phyloP scores from a whole-genome alignment of 2,888 invertebrate species.

The Erannis defoliaria region DNA sequence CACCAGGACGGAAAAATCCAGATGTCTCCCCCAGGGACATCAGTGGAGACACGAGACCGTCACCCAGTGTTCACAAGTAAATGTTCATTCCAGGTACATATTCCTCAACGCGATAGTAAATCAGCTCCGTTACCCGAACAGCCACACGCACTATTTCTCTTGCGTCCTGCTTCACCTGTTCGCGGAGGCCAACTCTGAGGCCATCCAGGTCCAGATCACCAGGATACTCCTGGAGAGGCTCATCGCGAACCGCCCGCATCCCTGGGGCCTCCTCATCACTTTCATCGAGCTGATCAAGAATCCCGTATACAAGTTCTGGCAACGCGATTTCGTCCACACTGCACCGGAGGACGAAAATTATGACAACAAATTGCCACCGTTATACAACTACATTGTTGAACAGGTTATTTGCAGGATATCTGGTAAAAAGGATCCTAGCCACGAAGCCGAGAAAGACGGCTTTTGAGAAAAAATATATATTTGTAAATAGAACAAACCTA shows the following conservation, averaged over 20 bases:
- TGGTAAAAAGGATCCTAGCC: neutral
- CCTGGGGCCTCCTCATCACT: constrained; percentile 99
- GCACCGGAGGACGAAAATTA: constrained; percentile 99
- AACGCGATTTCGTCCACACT: constrained; percentile 99
- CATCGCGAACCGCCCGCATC: constrained; percentile 99
- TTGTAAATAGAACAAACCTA: neutral
- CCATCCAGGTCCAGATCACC: constrained; percentile 99
- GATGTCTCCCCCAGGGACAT: too few species aligned
- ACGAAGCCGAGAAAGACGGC: neutral
- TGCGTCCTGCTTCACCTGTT: constrained; percentile 98
- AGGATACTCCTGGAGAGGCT: constrained; percentile 97
- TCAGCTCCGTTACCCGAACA: constrained; percentile 99
- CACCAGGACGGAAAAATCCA: too few species aligned
- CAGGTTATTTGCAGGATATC: constrained; percentile 4
- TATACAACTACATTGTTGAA: constrained; percentile 10
- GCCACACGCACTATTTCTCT: constrained; percentile 99
- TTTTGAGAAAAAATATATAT: neutral
- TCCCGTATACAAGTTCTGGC: constrained; percentile 99
- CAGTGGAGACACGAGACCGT: too few species aligned
- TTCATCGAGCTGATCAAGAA: constrained; percentile 99
- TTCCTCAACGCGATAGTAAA: constrained; percentile 99
- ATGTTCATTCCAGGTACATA: constrained; percentile 89
- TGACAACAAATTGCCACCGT: constrained; percentile 4
- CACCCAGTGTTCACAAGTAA: neutral
- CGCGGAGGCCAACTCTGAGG: constrained; percentile 98